Conservation (phyloP, 2,797 vertebrate genomes). For the Cyclura pinguis region DNA sequence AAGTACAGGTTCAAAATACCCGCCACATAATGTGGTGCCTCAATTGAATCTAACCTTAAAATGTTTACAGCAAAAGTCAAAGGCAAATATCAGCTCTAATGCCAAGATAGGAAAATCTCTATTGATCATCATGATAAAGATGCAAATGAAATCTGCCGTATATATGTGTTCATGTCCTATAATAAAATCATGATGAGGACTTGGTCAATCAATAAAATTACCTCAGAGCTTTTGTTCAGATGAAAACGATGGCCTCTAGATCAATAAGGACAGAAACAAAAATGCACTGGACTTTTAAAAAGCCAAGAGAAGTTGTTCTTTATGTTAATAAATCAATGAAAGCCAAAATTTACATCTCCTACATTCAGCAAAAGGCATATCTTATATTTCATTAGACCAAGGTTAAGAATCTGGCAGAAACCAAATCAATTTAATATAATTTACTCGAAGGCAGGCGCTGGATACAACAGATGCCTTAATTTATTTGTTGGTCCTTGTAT, state of each 20-base stretch:
- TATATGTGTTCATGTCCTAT: neutral
- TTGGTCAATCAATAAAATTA: slow-evolving; percentile 55
- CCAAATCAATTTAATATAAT: slow-evolving; percentile 79
- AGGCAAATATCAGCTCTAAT: slow-evolving; percentile 4
- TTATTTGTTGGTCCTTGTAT: slow-evolving; percentile 84
- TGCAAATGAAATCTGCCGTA: slow-evolving; percentile 4
- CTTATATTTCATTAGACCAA: slow-evolving; percentile 72
- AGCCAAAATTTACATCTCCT: slow-evolving; percentile 72
- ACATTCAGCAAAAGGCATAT: slow-evolving; percentile 72
- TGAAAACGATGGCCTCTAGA: slow-evolving; percentile 28
- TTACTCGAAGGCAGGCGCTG: slow-evolving; percentile 75
- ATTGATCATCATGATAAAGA: neutral
- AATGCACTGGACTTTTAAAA: slow-evolving; percentile 47
- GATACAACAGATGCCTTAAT: slow-evolving; percentile 83
- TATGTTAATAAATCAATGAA: slow-evolving; percentile 73
- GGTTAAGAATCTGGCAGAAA: slow-evolving; percentile 74
- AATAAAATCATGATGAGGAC: slow-evolving; percentile 46
- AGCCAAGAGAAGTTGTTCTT: slow-evolving; percentile 38
- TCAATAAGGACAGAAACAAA: slow-evolving; percentile 60
- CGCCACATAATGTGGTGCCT: neutral
- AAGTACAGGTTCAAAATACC: no score
- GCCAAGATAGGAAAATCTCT: neutral
- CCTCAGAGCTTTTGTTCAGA: slow-evolving; percentile 47
- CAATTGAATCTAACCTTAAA: slow-evolving; percentile 1
- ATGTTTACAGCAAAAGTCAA: slow-evolving; percentile 14